Evolutionary conservation across 1,140 invertebrate species (phyloP), one percentile per base, ranked within the genome.

Genomic region (Laupala kohalensis): DNA sequence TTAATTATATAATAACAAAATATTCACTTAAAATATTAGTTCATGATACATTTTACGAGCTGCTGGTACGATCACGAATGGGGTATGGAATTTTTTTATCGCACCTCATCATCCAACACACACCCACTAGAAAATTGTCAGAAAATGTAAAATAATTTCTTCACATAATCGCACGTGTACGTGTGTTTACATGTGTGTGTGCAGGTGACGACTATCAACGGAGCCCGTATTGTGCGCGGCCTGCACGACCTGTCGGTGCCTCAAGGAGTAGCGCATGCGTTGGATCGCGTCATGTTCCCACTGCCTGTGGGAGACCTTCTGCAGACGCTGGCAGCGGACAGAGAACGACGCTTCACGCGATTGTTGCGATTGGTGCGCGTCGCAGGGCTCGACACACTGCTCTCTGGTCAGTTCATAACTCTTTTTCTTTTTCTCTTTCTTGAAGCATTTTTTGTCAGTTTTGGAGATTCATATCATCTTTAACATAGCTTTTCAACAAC

Each of bases 231-330:
- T 4, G 79, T 89, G 25, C 85, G 90, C 5, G 91, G 92, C 71
- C 91, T 92, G 78, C 87, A 90, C 75, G 91, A 94, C 77, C 90
- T 93, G 73, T 84, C 89, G 76, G 89, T 94, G 76, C 88, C 92
- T 37, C 85, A 94, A 86, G 91, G 93, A 27, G 86, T 95, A 64
- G 91, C 93, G 0, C 93, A 95, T 77, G 88, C 92, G 0, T 86
- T 96, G 0, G 92, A 94, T 79, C 84, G 92, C 73, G 92, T 95
- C 0, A 91, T 95, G 87, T 93, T 94, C 80, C 92, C 92, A 4
- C 81, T 93, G 72, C 91, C 91, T 0, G 91, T 92, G 19, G 92
- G 91, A 24, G 91, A 93, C 82, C 80, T 94, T 37, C 84, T 92
- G 15, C 90, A 92, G 77, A 93, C 91, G 0, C 80, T 93, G 30